Conservation (phyloP, 2,888 invertebrate genomes). For the Meteorus colon region DNA sequence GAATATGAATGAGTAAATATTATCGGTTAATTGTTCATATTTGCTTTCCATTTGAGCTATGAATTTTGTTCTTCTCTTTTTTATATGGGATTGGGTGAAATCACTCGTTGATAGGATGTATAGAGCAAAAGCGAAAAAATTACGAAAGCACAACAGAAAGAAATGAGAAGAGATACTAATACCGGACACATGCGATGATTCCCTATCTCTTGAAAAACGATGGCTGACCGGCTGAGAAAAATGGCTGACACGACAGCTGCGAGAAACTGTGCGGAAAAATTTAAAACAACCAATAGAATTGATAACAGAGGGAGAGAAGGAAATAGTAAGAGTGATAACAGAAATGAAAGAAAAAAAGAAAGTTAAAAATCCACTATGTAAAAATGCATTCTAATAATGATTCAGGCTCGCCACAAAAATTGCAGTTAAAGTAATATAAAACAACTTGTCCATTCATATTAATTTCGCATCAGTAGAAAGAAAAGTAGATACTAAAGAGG, state of each 20-base stretch:
- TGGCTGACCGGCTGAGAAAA: conserved; percentile 7
- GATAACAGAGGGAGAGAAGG: not conserved
- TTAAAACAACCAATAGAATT: not conserved
- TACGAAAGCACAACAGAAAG: not conserved
- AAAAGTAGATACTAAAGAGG: no score
- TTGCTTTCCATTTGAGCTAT: not conserved
- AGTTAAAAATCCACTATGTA: not conserved
- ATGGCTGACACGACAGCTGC: conserved; percentile 13
- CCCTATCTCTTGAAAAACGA: not conserved
- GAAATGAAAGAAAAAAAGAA: not conserved
- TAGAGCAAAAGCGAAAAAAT: not conserved
- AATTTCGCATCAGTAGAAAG: no score
- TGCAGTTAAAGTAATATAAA: not conserved
- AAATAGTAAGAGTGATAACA: not conserved
- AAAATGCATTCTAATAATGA: no score
- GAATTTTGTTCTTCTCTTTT: not conserved
- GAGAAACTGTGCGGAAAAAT: not conserved
- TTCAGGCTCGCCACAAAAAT: no score
- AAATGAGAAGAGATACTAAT: not conserved
- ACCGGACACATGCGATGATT: not conserved
- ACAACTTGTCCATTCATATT: not conserved
- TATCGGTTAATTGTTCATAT: not conserved
- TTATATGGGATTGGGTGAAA: not conserved
- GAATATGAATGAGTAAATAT: no score
- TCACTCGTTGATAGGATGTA: not conserved